phyloP scores from a whole-genome alignment of 2,888 invertebrate genomes.

The Agonopterix alstromeriana region DNA sequence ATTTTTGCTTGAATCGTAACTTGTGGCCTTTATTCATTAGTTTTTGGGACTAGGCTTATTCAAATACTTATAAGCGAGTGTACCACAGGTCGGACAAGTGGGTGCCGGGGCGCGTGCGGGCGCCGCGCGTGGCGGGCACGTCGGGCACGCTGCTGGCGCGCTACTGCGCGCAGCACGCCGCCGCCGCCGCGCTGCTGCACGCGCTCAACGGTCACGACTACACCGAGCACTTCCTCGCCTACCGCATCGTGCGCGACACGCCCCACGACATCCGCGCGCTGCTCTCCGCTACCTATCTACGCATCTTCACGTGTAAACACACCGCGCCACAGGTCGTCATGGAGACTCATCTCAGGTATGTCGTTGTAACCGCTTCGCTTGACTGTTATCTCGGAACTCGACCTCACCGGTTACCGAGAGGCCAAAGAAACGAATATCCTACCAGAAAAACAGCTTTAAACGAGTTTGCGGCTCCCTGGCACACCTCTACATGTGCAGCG shows the following conservation, averaged over 20 bases:
- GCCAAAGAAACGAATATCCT: too few species aligned
- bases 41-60: too few species aligned
- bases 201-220: slow-evolving; percentile 83
- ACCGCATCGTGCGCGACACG: slow-evolving; percentile 85
- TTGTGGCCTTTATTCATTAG: too few species aligned
- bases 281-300: slow-evolving; percentile 84
- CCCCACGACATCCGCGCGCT: slow-evolving; percentile 89
- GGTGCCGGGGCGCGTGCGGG: slow-evolving; percentile 81
- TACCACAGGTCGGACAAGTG: slow-evolving; percentile 80
- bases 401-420: too few species aligned
- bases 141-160: slow-evolving; percentile 90
- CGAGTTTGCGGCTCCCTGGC: too few species aligned
- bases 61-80: too few species aligned
- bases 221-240: slow-evolving; percentile 86
- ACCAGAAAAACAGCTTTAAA: too few species aligned
- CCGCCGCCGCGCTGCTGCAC: slow-evolving; percentile 85
- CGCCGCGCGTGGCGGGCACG: slow-evolving; percentile 83
- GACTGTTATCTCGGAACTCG: too few species aligned
- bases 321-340: slow-evolving; percentile 73
- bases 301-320: slow-evolving; percentile 81
- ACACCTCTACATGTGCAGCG: too few species aligned
- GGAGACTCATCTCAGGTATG: slow-evolving; percentile 78
- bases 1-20: too few species aligned
- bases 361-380: too few species aligned
- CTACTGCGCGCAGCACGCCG: slow-evolving; percentile 78